Evolutionary conservation across 2,888 invertebrate genomes (phyloP), one percentile per base, ranked within the genome.

Genomic region (Chaetoderma sp.): DNA sequence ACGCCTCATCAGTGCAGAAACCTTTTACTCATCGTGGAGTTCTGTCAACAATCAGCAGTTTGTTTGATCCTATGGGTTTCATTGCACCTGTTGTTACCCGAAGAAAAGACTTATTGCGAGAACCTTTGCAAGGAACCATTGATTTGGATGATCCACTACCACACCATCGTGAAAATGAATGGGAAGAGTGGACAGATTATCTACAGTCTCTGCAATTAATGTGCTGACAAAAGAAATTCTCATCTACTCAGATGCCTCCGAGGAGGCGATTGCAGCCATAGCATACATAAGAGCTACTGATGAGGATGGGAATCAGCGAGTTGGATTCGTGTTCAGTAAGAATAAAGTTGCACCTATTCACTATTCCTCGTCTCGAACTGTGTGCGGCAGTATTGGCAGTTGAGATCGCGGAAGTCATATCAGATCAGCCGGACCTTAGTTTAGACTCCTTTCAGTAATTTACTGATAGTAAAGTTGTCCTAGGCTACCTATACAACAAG

Each of bases 341-440:
- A 25, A 71, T 4, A 76, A 67, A 42, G 59, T 74, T 1, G 69
- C 72, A 6, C 75, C 72, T 10, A 3, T 49, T 4, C 49, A 70
- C 68, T 5, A 64, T 72, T 21, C 71, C 72, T 16, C 30, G 68
- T n/a, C 73, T n/a, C n/a, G n/a, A n/a, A n/a, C n/a, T n/a, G n/a
- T n/a, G n/a, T n/a, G n/a, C n/a, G n/a, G n/a, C n/a, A 13, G 65
- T 70, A 16, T 39, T 70, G 6, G 55, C 70, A 16, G 58, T 39
- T 8, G 39, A 58, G 47, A 18, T 58, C 10, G 23, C 25, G 4
- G 18, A 44, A 44, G 36, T 36, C 56, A n/a, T n/a, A 56, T n/a
- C 47, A 33, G 21, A 55, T 45, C 39, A 62, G 5, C n/a, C 45
- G 30, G 25, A 5, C 16, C 36, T 23, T 28, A 25, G 54, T 16